Conservation (phyloP, 2,888 invertebrate species). For the Homarus gammarus region DNA sequence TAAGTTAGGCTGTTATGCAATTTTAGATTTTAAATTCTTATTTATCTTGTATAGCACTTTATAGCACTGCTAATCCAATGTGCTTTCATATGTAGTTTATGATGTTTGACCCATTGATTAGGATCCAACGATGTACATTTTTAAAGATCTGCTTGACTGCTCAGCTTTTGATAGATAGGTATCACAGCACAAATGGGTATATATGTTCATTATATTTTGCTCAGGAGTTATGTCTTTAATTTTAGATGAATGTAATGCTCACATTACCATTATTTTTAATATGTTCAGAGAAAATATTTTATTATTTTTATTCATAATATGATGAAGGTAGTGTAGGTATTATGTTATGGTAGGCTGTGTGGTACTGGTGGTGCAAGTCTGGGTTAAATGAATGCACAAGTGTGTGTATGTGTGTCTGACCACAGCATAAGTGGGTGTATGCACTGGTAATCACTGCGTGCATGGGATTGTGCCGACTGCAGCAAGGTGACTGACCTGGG, state of each 20-base stretch:
- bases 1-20: neutral
- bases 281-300: slow-evolving; percentile 30
- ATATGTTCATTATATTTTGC: neutral
- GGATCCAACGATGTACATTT: neutral
- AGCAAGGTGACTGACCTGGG: slow-evolving; percentile 71
- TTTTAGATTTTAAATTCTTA: neutral
- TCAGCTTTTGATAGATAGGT: neutral
- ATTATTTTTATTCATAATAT: neutral
- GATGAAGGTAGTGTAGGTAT: slow-evolving; percentile 34
- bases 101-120: neutral
- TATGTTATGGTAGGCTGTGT: slow-evolving; percentile 60
- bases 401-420: slow-evolving; percentile 37
- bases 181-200: neutral
- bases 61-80: neutral
- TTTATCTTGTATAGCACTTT: neutral
- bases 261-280: slow-evolving; percentile 43
- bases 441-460: slow-evolving; percentile 67
- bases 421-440: slow-evolving; percentile 58
- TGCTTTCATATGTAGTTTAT: neutral
- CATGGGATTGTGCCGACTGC: slow-evolving; percentile 66
- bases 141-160: neutral
- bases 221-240: slow-evolving; percentile 5
- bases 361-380: slow-evolving; percentile 70
- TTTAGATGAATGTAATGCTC: slow-evolving; percentile 7
- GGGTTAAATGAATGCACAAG: slow-evolving; percentile 57